A percentile compares a stretch with the other conserved stretches of the same genome.
phyloP scores from a whole-genome alignment of 2,888 invertebrate species.

The Mesoligia furuncula region DNA sequence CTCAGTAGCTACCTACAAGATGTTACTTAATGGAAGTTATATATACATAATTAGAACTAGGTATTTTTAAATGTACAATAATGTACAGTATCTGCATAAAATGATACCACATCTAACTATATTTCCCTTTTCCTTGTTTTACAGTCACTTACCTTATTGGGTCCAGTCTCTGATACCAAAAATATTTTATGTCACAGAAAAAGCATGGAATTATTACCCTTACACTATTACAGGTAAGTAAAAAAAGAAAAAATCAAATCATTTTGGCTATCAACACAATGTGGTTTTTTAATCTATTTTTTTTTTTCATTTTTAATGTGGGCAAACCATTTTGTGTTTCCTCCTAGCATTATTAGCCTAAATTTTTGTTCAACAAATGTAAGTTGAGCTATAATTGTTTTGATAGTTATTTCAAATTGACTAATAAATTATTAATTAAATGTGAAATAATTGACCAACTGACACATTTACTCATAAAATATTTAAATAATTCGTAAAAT shows the following conservation, averaged over 20 bases:
- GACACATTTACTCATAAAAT: too few relatives aligned
- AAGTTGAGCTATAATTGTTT: background rate
- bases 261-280: background rate
- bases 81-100: background rate
- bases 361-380: background rate
- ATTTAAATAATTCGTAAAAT: background rate
- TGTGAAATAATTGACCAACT: background rate
- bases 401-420: background rate
- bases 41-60: background rate
- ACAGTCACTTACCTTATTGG: constrained; percentile 97
- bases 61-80: background rate
- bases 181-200: constrained; percentile 98
- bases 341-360: background rate
- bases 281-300: background rate
- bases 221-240: constrained; percentile 95
- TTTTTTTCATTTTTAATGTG: background rate
- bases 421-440: background rate
- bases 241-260: background rate
- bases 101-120: constrained; percentile 1
- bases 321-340: background rate
- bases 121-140: constrained; percentile 73
- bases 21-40: constrained; percentile 1
- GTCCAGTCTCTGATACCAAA: constrained; percentile 96
- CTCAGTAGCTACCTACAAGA: background rate
- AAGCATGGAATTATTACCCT: constrained; percentile 98